A percentile compares a stretch with the other conserved stretches of the same genome.
Evolutionary conservation across 1,140 invertebrate genomes (phyloP).

Genomic region (Dufourea novaeangliae): DNA sequence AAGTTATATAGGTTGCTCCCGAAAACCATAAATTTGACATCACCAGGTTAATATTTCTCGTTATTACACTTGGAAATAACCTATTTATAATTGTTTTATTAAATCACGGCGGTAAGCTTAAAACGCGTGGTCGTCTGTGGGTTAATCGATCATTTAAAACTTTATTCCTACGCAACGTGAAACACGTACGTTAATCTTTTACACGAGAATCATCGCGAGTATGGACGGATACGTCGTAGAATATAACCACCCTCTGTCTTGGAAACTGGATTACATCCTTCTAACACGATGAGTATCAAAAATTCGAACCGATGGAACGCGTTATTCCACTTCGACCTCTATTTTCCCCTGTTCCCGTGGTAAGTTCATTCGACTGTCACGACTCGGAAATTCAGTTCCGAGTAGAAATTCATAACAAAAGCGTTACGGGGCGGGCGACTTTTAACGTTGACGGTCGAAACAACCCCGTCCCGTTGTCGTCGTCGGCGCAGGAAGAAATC

Average conservation of each 20-base stretch:
- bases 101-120: no score
- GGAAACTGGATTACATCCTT: background rate
- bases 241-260: background rate
- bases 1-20: no score
- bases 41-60: no score
- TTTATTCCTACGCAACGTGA: no score
- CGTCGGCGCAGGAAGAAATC: background rate
- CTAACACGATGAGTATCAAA: background rate
- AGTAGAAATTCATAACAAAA: slow-evolving; percentile 18
- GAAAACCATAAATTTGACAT: no score
- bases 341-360: background rate
- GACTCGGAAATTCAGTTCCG: background rate
- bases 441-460: slow-evolving; percentile 19
- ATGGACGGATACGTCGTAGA: background rate
- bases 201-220: background rate
- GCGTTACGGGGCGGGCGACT: slow-evolving; percentile 13
- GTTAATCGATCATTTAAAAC: no score
- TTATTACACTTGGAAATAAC: no score
- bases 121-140: no score
- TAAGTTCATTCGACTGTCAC: background rate
- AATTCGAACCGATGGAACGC: slow-evolving; percentile 18
- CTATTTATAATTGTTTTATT: no score
- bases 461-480: slow-evolving; percentile 2
- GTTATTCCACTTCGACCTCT: slow-evolving; percentile 8
- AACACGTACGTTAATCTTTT: no score